Evolutionary conservation across 2,888 invertebrate species (phyloP).

Genomic region (Cerceris ruficornis): DNA sequence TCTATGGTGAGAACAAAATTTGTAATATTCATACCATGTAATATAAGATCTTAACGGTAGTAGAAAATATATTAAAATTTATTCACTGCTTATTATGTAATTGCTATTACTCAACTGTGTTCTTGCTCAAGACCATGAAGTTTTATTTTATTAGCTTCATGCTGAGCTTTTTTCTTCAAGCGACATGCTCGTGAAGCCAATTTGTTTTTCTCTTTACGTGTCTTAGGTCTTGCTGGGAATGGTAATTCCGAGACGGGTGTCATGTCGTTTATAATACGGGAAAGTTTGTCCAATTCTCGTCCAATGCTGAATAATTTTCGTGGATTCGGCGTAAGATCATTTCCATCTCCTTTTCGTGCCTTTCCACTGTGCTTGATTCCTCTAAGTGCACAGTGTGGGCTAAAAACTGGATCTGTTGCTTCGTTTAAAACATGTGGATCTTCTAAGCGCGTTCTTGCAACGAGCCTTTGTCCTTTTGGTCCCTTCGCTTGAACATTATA

Average conservation of each 20-base stretch:
- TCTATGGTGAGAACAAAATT: too few relatives aligned
- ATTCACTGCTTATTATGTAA: not conserved
- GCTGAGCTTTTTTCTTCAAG: constrained; percentile 99
- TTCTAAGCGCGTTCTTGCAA: constrained; percentile 91
- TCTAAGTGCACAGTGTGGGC: constrained; percentile 93
- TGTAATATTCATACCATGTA: too few relatives aligned
- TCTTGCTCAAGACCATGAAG: constrained; percentile 95
- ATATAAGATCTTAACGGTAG: too few relatives aligned
- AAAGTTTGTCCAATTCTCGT: constrained; percentile 94
- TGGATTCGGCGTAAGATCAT: constrained; percentile 97
- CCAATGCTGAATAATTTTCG: constrained; percentile 95
- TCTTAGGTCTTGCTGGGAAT: constrained; percentile 93
- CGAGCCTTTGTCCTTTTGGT: constrained; percentile 95
- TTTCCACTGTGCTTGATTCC: constrained; percentile 96
- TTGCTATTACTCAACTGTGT: constrained; percentile 86
- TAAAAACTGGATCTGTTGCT: constrained; percentile 98
- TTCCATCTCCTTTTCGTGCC: constrained; percentile 98
- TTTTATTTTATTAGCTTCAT: constrained; percentile 99
- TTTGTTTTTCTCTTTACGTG: constrained; percentile 99
- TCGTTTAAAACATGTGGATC: constrained; percentile 96
- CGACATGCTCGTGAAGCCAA: constrained; percentile 98
- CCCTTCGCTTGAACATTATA: constrained; percentile 99
- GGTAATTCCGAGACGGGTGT: constrained; percentile 97
- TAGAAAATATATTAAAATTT: too few relatives aligned
- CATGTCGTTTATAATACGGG: constrained; percentile 96